These are phyloP conservation scores for Caenorhabditis zanzibari DNA, from an alignment of 2,888 invertebrate species.

Conservation along the genomic window DNA sequence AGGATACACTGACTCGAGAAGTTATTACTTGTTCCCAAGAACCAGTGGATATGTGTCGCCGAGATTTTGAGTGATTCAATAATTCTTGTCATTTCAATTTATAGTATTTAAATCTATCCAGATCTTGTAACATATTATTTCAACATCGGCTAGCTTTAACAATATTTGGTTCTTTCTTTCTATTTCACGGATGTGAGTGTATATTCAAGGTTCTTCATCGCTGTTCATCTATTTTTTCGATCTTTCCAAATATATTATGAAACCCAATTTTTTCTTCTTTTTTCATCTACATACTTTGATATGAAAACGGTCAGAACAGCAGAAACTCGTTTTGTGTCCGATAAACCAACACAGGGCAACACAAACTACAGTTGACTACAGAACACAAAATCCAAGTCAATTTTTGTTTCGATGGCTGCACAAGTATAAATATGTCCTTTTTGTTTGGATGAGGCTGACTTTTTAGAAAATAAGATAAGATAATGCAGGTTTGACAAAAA, in stretches of 20 bases:
- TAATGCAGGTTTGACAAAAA: too few species aligned
- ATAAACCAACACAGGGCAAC: conserved; percentile 52
- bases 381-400: conserved; percentile 43
- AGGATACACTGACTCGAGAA: conserved; percentile 74
- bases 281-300: conserved; percentile 12
- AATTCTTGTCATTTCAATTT: neutral
- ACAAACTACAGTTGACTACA: conserved; percentile 60
- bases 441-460: neutral
- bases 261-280: neutral
- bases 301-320: conserved; percentile 45
- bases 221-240: neutral
- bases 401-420: conserved; percentile 3
- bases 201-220: conserved; percentile 34
- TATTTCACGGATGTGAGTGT: conserved; percentile 26
- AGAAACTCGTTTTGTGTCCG: conserved; percentile 58
- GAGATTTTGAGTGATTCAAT: conserved; percentile 39
- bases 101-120: conserved; percentile 32
- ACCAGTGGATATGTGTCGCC: conserved; percentile 69
- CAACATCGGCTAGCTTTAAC: conserved; percentile 58
- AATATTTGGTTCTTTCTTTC: conserved; percentile 37
- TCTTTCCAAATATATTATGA: neutral
- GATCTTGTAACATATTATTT: conserved; percentile 50
- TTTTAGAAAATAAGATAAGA: neutral
- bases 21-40: conserved; percentile 70
- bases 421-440: conserved; percentile 6